A percentile compares a stretch with the other conserved stretches of the same genome.
phyloP scores from a whole-genome alignment of 1,140 invertebrate genomes.

The Venturia canescens region DNA sequence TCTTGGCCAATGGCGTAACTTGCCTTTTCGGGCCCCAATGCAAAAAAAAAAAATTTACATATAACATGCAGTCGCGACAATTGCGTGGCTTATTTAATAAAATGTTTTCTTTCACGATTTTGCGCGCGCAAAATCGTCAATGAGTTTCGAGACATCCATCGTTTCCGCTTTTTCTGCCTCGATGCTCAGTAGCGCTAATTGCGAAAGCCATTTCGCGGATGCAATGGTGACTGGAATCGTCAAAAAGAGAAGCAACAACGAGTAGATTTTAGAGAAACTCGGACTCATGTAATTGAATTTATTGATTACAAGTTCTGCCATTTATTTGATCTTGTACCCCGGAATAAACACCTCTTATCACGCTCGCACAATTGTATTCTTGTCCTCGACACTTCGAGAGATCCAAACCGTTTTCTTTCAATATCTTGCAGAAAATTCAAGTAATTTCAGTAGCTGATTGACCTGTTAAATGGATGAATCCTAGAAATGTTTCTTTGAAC shows the following conservation, averaged over 20 bases:
- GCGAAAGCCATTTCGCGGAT: slow-evolving; percentile 47
- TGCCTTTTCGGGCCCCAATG: no score
- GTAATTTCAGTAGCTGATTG: slow-evolving; percentile 17
- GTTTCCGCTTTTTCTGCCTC: slow-evolving; percentile 31
- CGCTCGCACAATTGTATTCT: slow-evolving; percentile 56
- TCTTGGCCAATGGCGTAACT: slow-evolving; percentile 92
- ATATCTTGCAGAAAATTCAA: not conserved
- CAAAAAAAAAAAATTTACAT: no score
- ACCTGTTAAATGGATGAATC: not conserved
- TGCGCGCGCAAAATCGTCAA: slow-evolving; percentile 28
- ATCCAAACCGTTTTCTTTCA: slow-evolving; percentile 30
- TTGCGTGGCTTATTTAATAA: slow-evolving; percentile 11
- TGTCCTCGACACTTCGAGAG: slow-evolving; percentile 54
- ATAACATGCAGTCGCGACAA: no score
- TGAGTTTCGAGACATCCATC: slow-evolving; percentile 29
- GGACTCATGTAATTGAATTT: slow-evolving; percentile 30
- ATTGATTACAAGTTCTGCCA: slow-evolving; percentile 42
- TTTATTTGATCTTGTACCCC: slow-evolving; percentile 50
- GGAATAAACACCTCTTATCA: slow-evolving; percentile 55
- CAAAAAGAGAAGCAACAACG: slow-evolving; percentile 47
- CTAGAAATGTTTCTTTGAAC: slow-evolving; percentile 34
- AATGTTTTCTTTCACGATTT: slow-evolving; percentile 36
- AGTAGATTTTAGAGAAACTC: slow-evolving; percentile 39
- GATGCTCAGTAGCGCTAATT: slow-evolving; percentile 40
- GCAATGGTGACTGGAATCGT: slow-evolving; percentile 55